Conservation (phyloP, 2,797 vertebrate genomes). For the Percopsis omiscomaycus region DNA sequence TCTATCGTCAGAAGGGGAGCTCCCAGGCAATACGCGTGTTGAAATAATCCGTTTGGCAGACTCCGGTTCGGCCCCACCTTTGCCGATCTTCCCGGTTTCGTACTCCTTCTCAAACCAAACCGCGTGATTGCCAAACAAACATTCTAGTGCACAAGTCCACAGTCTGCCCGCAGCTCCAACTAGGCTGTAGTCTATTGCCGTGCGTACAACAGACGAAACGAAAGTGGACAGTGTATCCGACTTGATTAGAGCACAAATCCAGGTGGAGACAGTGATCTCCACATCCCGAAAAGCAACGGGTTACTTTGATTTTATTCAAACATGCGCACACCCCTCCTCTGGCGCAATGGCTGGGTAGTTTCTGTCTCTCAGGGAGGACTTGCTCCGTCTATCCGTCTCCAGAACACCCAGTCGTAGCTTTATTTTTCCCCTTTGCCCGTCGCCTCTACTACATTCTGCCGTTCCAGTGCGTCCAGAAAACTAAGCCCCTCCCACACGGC, state of each 20-base stretch:
- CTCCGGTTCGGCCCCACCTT: constrained; percentile 75
- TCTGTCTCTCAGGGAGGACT: constrained; percentile 2
- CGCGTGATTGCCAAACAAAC: constrained; percentile 42
- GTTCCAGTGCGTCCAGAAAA: constrained; percentile 66
- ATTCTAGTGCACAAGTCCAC: constrained; percentile 44
- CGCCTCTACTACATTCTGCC: constrained; percentile 48
- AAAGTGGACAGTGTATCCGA: constrained; percentile 15
- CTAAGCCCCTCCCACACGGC: constrained; percentile 69
- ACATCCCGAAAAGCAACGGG: constrained; percentile 38
- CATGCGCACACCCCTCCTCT: constrained; percentile 7
- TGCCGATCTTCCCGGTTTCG: constrained; percentile 55
- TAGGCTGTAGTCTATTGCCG: background rate
- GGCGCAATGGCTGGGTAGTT: constrained; percentile 1
- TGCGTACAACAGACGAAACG: constrained; percentile 8
- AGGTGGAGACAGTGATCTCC: constrained; percentile 44
- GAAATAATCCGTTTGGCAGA: constrained; percentile 52
- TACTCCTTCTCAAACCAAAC: constrained; percentile 43
- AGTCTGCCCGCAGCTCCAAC: constrained; percentile 11
- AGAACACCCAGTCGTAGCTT: constrained; percentile 42
- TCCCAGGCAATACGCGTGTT: constrained; percentile 41
- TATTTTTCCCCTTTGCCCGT: constrained; percentile 29
- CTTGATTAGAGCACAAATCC: constrained; percentile 40
- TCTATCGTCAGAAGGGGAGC: constrained; percentile 42
- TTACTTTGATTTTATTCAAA: constrained; percentile 19
- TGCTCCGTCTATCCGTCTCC: constrained; percentile 27